phyloP scores from a whole-genome alignment of 1,140 invertebrate species.

The Drosophila grimshawi region DNA sequence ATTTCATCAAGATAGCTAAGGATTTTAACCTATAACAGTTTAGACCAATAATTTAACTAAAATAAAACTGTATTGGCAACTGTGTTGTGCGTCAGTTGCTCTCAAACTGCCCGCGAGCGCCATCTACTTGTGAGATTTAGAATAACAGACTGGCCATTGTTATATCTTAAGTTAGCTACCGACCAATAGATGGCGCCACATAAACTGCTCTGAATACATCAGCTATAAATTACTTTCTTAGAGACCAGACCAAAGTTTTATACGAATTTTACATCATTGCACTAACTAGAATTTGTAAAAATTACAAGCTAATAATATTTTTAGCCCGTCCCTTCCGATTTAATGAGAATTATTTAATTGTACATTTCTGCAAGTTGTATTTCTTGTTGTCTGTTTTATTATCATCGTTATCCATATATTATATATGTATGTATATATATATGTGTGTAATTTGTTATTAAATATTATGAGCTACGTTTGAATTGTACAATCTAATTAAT shows the following conservation, averaged over 20 bases:
- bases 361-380: background rate
- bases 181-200: constrained; percentile 25
- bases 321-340: background rate
- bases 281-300: background rate
- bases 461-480: constrained; percentile 82
- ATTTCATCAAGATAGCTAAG: too few relatives aligned
- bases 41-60: background rate
- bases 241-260: too few relatives aligned
- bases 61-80: background rate
- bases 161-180: background rate
- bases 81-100: background rate
- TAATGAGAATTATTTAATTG: background rate
- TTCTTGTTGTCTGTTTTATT: constrained; percentile 37
- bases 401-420: constrained; percentile 39
- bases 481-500: constrained; percentile 80
- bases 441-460: constrained; percentile 59
- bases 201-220: background rate
- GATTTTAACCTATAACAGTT: too few relatives aligned
- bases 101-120: background rate
- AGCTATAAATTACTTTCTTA: too few relatives aligned
- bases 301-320: background rate
- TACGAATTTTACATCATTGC: too few relatives aligned
- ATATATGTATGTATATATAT: background rate
- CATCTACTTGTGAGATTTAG: constrained; percentile 9
- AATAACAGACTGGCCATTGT: background rate